Percentiles rank a stretch among this genome's conserved stretches.
Evolutionary conservation across 2,113 vertebrate genomes (phyloP).

Genomic region (Murina feae): DNA sequence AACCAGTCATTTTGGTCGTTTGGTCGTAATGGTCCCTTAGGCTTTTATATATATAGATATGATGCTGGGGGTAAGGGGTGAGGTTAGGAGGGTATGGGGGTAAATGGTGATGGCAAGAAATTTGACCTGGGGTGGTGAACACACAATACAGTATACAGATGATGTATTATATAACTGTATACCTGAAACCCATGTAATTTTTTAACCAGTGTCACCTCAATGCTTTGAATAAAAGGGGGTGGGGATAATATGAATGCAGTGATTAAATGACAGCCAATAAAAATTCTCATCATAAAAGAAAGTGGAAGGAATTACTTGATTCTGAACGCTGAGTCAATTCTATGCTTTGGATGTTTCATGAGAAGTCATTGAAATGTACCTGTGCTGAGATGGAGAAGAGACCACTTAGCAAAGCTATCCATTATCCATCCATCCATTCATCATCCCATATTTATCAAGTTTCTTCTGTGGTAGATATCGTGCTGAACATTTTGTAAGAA

Average conservation of each 20-base stretch:
- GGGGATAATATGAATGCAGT: constrained; percentile 28
- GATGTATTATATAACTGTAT: not conserved
- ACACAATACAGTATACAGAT: not conserved
- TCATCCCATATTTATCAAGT: not conserved
- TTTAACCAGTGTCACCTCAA: not conserved
- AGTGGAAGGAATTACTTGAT: constrained; percentile 53
- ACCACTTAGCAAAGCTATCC: not conserved
- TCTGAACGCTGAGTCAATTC: constrained; percentile 46
- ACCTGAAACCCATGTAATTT: not conserved
- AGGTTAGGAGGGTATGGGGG: not conserved
- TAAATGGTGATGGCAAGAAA: not conserved
- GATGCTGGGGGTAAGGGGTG: not conserved
- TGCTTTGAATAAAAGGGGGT: not conserved
- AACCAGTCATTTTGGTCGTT: too few species aligned
- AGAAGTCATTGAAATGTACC: constrained; percentile 47
- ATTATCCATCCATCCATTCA: not conserved
- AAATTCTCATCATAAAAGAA: constrained; percentile 52
- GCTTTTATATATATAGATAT: too few species aligned
- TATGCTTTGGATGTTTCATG: constrained; percentile 21
- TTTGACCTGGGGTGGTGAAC: not conserved
- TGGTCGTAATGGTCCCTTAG: too few species aligned
- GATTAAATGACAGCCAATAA: constrained; percentile 55
- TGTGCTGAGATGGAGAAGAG: not conserved
- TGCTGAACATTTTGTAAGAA: not conserved
- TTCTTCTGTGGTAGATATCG: not conserved